Evolutionary conservation across 2,113 vertebrate genomes (phyloP).

Genomic region (Ovibos moschatus): DNA sequence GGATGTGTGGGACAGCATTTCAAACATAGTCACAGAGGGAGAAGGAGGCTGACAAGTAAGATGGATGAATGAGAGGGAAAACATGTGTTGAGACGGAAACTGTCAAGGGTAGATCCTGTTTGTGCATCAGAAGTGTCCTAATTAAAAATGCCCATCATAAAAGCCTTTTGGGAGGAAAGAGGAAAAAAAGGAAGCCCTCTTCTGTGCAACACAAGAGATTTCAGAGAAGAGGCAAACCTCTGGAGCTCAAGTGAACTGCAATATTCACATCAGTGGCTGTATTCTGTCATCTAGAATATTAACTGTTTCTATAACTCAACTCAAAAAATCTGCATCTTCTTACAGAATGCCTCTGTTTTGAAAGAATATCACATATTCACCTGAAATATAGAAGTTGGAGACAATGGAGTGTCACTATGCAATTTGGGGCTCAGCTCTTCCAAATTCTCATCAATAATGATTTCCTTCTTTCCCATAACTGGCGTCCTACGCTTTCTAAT

Average conservation of each 20-base stretch:
- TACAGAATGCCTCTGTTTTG: neutral
- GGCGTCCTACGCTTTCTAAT: constrained; percentile 36
- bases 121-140: constrained; percentile 61
- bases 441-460: constrained; percentile 55
- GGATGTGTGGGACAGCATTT: constrained; percentile 72
- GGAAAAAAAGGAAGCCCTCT: neutral
- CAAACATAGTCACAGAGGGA: constrained; percentile 64
- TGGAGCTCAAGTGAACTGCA: neutral
- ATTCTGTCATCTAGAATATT: neutral
- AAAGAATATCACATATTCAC: neutral
- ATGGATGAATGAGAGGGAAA: constrained; percentile 71
- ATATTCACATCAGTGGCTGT: neutral
- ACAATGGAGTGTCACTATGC: neutral
- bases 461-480: constrained; percentile 58
- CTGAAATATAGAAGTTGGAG: neutral
- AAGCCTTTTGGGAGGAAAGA: neutral
- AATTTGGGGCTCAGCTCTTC: constrained; percentile 14
- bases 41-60: constrained; percentile 68
- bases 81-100: constrained; percentile 66
- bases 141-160: constrained; percentile 73
- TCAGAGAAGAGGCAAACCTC: neutral
- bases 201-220: neutral
- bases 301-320: constrained; percentile 15
- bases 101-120: constrained; percentile 59
- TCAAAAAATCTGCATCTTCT: constrained; percentile 2